Percentiles rank a stretch among this genome's conserved stretches.
Conservation (phyloP, 1,140 invertebrate species). For the Drosophila grimshawi region DNA sequence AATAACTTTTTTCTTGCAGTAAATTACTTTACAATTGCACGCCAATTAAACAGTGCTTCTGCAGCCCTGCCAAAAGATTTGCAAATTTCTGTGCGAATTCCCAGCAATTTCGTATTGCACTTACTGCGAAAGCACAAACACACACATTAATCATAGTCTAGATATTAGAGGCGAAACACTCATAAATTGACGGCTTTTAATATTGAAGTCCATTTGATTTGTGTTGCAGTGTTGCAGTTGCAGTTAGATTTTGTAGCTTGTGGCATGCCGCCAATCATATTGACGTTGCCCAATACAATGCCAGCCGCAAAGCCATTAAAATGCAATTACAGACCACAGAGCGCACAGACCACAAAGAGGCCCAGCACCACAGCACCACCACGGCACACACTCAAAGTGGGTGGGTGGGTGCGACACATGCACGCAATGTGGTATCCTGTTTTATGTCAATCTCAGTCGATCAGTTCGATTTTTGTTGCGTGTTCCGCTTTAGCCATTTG, state of each 20-base stretch:
- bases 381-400: conserved; percentile 5
- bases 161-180: neutral
- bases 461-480: conserved; percentile 33
- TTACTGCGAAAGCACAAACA: conserved; percentile 18
- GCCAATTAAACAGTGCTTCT: conserved; percentile 29
- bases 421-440: conserved; percentile 72
- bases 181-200: conserved; percentile 58
- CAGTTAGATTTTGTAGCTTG: conserved; percentile 8
- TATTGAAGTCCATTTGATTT: conserved; percentile 71
- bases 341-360: conserved; percentile 18
- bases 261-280: conserved; percentile 18
- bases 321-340: conserved; percentile 62
- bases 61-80: neutral
- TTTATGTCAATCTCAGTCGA: conserved; percentile 66
- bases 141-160: conserved; percentile 56
- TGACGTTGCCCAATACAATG: conserved; percentile 49
- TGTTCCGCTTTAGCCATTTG: conserved; percentile 19
- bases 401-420: conserved; percentile 48
- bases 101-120: neutral
- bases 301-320: conserved; percentile 69
- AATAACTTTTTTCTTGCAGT: conserved; percentile 5
- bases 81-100: neutral
- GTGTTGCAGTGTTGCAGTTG: conserved; percentile 26
- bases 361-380: conserved; percentile 8
- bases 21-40: conserved; percentile 12